phyloP scores from a whole-genome alignment of 2,797 vertebrate genomes.

The Sarcoramphus papa region DNA sequence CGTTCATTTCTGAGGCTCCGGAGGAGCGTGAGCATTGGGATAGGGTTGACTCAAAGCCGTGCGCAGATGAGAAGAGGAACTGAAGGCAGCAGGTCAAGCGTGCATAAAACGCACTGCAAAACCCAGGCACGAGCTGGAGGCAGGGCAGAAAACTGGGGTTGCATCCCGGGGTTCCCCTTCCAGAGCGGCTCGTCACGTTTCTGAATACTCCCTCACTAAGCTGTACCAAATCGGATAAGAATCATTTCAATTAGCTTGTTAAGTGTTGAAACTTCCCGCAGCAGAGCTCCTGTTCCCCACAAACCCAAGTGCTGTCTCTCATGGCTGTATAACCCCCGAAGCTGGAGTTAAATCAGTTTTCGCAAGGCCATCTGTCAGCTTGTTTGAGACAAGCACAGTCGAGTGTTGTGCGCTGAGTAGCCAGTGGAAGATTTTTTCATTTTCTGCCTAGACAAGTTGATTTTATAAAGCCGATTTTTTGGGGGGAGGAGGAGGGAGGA shows the following conservation, averaged over 20 bases:
- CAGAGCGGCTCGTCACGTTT: fast-evolving
- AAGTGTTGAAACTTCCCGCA: not conserved
- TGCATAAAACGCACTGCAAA: not conserved
- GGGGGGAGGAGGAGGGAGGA: not conserved
- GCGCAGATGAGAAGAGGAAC: not conserved
- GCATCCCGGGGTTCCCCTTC: not conserved
- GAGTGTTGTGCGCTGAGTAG: not conserved
- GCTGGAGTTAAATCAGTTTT: slow-evolving; percentile 1
- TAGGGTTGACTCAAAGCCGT: not conserved
- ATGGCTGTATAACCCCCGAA: not conserved
- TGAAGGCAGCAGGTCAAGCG: not conserved
- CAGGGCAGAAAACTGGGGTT: not conserved
- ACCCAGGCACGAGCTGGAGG: not conserved
- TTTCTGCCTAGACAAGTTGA: not conserved
- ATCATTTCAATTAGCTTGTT: not conserved
- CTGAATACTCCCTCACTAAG: not conserved
- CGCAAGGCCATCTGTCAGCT: slow-evolving; percentile 10
- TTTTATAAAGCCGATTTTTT: not conserved
- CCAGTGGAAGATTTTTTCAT: not conserved
- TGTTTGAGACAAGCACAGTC: not conserved
- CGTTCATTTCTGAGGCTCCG: not conserved
- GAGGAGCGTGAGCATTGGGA: fast-evolving
- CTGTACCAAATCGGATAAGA: not conserved
- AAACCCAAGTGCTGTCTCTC: not conserved
- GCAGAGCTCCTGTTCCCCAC: not conserved